phyloP scores from a whole-genome alignment of 1,140 invertebrate genomes.

The Drosophila ironensis region DNA sequence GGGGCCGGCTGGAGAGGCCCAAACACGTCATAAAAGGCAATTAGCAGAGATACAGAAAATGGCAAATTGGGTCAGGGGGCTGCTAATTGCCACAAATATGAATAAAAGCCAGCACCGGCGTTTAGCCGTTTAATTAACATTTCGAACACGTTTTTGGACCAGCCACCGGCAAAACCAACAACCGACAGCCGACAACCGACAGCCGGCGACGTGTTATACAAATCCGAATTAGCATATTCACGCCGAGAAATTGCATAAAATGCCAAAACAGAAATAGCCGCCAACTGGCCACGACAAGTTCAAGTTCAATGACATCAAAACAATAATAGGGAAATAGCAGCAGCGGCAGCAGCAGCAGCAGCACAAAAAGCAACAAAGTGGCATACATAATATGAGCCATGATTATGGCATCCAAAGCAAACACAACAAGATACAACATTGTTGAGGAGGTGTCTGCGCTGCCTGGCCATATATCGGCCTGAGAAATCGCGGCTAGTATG shows the following conservation, averaged over 20 bases:
- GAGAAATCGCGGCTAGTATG: slow-evolving; percentile 63
- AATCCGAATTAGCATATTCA: slow-evolving; percentile 71
- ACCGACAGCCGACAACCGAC: no score
- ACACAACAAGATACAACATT: background rate
- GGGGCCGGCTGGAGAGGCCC: background rate
- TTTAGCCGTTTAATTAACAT: slow-evolving; percentile 68
- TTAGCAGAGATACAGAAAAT: slow-evolving; percentile 27
- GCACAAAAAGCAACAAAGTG: no score
- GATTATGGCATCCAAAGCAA: slow-evolving; percentile 28
- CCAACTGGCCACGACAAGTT: slow-evolving; percentile 55
- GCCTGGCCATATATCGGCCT: slow-evolving; percentile 54
- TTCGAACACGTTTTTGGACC: slow-evolving; percentile 69
- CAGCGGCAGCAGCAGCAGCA: no score
- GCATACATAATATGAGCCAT: slow-evolving; percentile 47
- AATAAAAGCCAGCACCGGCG: slow-evolving; percentile 55
- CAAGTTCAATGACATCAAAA: slow-evolving; percentile 78
- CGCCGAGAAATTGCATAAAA: slow-evolving; percentile 73
- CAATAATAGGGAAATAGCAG: slow-evolving; percentile 60
- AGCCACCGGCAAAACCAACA: no score
- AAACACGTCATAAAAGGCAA: slow-evolving; percentile 23
- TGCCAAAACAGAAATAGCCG: slow-evolving; percentile 41
- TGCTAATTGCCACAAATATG: slow-evolving; percentile 71
- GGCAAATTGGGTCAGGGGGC: slow-evolving; percentile 59
- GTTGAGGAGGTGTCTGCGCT: slow-evolving; percentile 17
- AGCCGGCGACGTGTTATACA: slow-evolving; percentile 68